Evolutionary conservation across 2,888 invertebrate species (phyloP).

Genomic region (Amblyjoppa fuscipennis): DNA sequence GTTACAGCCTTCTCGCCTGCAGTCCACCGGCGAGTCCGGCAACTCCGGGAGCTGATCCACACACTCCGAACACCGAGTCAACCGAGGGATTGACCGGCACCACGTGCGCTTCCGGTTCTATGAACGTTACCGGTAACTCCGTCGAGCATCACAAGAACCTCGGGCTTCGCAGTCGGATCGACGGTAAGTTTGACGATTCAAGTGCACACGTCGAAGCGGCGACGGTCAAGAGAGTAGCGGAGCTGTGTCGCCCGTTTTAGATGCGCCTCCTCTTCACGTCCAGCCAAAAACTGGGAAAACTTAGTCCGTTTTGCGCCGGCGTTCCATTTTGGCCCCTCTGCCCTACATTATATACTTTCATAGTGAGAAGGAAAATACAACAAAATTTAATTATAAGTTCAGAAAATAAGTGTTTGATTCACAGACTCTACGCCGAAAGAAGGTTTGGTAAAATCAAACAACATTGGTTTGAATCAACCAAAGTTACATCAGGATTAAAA

Average conservation of each 20-base stretch:
- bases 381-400: background rate
- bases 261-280: background rate
- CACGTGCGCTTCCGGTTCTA: conserved; percentile 68
- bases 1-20: conserved; percentile 89
- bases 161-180: conserved; percentile 76
- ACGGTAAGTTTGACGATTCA: conserved; percentile 73
- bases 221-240: too few relatives aligned
- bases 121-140: conserved; percentile 65
- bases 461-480: too few relatives aligned
- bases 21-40: conserved; percentile 81
- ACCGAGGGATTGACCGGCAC: conserved; percentile 68
- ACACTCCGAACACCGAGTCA: conserved; percentile 72
- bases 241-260: too few relatives aligned
- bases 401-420: background rate
- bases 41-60: conserved; percentile 75
- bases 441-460: too few relatives aligned
- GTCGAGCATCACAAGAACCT: conserved; percentile 76
- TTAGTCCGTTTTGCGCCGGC: too few relatives aligned
- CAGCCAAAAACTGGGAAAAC: background rate
- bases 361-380: background rate
- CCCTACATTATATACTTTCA: too few relatives aligned
- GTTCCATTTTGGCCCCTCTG: too few relatives aligned
- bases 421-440: background rate
- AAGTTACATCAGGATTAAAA: too few relatives aligned
- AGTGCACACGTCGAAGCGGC: background rate